phyloP scores from a whole-genome alignment of 2,888 invertebrate genomes.

The Conus canariensis region DNA sequence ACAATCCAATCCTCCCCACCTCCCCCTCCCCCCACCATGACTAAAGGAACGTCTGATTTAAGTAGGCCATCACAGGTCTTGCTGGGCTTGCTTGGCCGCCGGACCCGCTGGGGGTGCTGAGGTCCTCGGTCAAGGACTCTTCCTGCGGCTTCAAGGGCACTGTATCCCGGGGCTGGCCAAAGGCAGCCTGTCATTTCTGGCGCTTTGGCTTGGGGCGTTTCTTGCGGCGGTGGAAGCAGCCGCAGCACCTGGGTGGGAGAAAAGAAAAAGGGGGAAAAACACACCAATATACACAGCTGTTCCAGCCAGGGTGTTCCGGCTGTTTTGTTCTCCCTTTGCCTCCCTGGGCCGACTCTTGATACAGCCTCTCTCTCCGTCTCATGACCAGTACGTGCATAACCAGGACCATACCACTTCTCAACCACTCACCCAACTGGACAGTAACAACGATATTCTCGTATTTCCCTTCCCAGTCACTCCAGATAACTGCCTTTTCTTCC shows the following conservation, averaged over 20 bases:
- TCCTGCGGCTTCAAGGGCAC: slow-evolving; percentile 55
- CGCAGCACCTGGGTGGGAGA: slow-evolving; percentile 66
- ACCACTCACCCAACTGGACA: not conserved
- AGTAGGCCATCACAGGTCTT: slow-evolving; percentile 44
- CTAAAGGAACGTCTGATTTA: slow-evolving; percentile 55
- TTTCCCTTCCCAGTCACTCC: not conserved
- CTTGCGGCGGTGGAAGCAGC: slow-evolving; percentile 67
- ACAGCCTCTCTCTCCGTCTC: too few relatives aligned
- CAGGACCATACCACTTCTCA: not conserved
- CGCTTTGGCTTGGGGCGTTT: slow-evolving; percentile 65
- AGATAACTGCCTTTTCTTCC: too few relatives aligned
- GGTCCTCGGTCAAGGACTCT: slow-evolving; percentile 44
- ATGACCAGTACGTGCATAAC: too few relatives aligned
- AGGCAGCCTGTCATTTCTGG: slow-evolving; percentile 71
- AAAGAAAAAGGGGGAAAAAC: not conserved
- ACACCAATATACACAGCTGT: not conserved
- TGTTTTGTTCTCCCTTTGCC: too few relatives aligned
- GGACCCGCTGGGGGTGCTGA: slow-evolving; percentile 39
- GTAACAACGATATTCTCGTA: not conserved
- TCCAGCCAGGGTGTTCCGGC: not conserved
- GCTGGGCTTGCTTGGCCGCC: slow-evolving; percentile 35
- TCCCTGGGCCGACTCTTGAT: too few relatives aligned
- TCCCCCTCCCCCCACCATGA: not conserved
- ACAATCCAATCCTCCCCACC: not conserved
- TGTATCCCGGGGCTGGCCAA: slow-evolving; percentile 68